These are phyloP conservation scores for Caenorhabditis sp. DNA, from an alignment of 2,888 invertebrate species.

Conservation along the genomic window DNA sequence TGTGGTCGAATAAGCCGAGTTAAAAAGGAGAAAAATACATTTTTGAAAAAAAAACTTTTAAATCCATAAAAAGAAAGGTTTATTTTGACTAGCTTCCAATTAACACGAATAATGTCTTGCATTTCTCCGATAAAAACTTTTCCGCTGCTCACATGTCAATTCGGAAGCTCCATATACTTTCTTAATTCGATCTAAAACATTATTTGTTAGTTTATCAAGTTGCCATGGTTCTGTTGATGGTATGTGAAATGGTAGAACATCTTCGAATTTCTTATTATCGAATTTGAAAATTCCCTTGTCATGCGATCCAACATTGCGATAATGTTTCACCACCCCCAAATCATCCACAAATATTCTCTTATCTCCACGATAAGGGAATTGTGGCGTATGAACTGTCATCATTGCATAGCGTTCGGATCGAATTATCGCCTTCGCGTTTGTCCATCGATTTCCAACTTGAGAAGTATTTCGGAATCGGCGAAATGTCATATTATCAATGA, in stretches of 20 bases:
- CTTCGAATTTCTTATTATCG: not conserved
- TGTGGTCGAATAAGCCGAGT: no score
- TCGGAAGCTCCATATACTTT: not conserved
- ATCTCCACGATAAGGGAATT: not conserved
- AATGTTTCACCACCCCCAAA: slow-evolving; percentile 4
- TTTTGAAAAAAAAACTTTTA: no score
- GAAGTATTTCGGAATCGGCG: slow-evolving; percentile 24
- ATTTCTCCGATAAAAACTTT: not conserved
- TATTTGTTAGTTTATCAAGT: not conserved
- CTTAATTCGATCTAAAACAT: not conserved
- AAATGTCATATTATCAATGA: slow-evolving; percentile 12
- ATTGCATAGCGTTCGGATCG: slow-evolving; percentile 23
- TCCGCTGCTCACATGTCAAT: not conserved
- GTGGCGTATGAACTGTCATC: slow-evolving; percentile 26
- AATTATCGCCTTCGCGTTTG: slow-evolving; percentile 27
- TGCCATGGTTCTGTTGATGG: not conserved
- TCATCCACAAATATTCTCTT: slow-evolving; percentile 10
- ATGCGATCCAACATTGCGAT: not conserved
- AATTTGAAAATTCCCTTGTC: no score
- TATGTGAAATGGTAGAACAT: not conserved
- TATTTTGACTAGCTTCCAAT: no score
- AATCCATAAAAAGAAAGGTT: no score
- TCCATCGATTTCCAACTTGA: slow-evolving; percentile 11
- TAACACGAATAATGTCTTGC: not conserved
- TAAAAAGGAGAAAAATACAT: no score